Evolutionary conservation across 2,113 vertebrate genomes (phyloP).

Genomic region (Vidua chalybeata): DNA sequence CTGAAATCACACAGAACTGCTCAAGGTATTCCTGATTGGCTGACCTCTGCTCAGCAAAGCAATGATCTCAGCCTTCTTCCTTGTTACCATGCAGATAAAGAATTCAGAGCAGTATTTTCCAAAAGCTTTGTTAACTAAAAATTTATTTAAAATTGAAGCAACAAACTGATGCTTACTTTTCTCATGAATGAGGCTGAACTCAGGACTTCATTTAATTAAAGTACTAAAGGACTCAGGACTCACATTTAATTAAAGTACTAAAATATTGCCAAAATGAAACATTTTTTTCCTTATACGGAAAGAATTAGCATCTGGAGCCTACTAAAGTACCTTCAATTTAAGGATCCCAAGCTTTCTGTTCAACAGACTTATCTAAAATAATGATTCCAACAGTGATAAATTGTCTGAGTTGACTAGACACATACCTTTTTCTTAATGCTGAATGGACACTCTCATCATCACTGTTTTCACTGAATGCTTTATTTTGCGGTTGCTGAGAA

Average conservation of each 20-base stretch:
- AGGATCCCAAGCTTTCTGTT: background rate
- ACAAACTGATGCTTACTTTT: background rate
- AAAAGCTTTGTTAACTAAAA: background rate
- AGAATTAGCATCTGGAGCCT: background rate
- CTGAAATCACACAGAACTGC: background rate
- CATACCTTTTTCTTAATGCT: conserved; percentile 68
- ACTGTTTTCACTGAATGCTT: conserved; percentile 33
- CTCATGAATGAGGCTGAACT: background rate
- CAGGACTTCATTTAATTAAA: background rate
- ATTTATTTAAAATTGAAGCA: background rate
- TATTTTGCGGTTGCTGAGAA: conserved; percentile 23
- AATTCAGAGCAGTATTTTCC: background rate
- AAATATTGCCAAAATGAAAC: background rate
- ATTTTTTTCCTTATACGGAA: background rate
- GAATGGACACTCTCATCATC: conserved; percentile 52
- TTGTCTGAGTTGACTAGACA: conserved; percentile 15
- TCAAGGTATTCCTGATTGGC: background rate
- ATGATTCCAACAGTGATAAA: background rate
- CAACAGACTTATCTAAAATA: background rate
- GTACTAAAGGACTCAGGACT: background rate
- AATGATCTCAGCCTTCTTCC: background rate
- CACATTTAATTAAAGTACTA: background rate
- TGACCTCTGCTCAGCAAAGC: background rate
- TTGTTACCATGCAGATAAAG: background rate
- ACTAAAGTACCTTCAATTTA: background rate